Evolutionary conservation across 2,113 vertebrate species (phyloP).

Genomic region (Hymenochirus boettgeri): DNA sequence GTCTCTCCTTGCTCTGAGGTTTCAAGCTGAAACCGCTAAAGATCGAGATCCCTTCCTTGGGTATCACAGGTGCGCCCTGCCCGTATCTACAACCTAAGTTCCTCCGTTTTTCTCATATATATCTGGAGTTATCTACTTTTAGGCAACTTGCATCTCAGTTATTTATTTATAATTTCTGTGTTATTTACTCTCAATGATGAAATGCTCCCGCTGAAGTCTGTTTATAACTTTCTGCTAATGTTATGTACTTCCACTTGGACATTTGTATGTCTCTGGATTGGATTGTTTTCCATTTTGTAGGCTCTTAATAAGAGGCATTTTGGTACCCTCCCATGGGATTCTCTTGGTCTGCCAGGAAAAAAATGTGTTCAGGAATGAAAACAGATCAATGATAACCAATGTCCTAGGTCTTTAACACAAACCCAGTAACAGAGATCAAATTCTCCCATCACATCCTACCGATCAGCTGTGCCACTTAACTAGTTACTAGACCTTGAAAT

Average conservation of each 20-base stretch:
- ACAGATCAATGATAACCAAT: slow-evolving; percentile 36
- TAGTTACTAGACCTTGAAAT: no score
- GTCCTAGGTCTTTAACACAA: slow-evolving; percentile 15
- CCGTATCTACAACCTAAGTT: no score
- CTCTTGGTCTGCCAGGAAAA: slow-evolving; percentile 28
- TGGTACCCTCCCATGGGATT: slow-evolving; percentile 11
- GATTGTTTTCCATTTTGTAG: slow-evolving; percentile 15
- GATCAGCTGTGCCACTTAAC: not conserved
- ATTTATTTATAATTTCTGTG: no score
- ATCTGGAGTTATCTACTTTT: no score
- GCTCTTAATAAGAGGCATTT: slow-evolving; percentile 28
- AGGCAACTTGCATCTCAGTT: no score
- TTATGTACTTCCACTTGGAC: slow-evolving; percentile 5
- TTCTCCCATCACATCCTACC: not conserved
- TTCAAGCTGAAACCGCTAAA: no score
- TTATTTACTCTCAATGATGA: no score
- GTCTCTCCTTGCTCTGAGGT: no score
- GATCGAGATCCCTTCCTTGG: no score
- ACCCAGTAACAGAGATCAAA: slow-evolving; percentile 14
- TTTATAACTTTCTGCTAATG: not conserved
- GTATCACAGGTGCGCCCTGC: no score
- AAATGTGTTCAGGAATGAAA: slow-evolving; percentile 25
- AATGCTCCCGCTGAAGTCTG: not conserved
- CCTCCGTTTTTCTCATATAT: no score
- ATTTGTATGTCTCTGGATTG: not conserved